Conservation (phyloP, 1,140 invertebrate species). For the Daktulosphaira vitifoliae region DNA sequence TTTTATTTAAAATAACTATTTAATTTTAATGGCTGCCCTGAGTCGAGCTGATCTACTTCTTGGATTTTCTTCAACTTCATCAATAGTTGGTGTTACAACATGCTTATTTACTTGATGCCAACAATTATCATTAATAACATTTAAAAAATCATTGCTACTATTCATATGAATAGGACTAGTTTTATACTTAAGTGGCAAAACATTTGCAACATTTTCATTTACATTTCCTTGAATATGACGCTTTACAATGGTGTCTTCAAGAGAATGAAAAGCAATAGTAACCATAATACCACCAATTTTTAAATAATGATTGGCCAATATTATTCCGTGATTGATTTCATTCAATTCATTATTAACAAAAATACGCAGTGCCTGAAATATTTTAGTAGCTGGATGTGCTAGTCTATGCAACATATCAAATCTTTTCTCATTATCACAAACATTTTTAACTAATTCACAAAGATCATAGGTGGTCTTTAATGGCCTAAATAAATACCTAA, state of each 20-base stretch:
- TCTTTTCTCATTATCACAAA: slow-evolving; percentile 49
- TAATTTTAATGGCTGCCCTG: slow-evolving; percentile 66
- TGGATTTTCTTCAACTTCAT: slow-evolving; percentile 71
- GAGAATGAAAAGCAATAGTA: slow-evolving; percentile 81
- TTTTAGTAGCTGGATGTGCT: slow-evolving; percentile 80
- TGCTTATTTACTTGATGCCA: slow-evolving; percentile 77
- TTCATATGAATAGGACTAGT: slow-evolving; percentile 17
- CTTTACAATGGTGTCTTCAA: slow-evolving; percentile 94
- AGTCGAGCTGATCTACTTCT: slow-evolving; percentile 80
- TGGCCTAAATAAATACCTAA: slow-evolving; percentile 64
- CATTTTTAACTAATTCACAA: slow-evolving; percentile 63
- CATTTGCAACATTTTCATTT: slow-evolving; percentile 54
- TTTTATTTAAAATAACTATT: too few relatives aligned
- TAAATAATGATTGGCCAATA: slow-evolving; percentile 67
- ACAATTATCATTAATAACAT: slow-evolving; percentile 49
- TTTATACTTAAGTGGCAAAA: slow-evolving; percentile 55
- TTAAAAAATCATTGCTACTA: slow-evolving; percentile 39
- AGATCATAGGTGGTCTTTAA: slow-evolving; percentile 77
- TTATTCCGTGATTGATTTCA: slow-evolving; percentile 83
- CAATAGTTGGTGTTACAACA: slow-evolving; percentile 60
- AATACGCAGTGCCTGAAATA: slow-evolving; percentile 88
- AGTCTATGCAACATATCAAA: slow-evolving; percentile 64
- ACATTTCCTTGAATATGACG: slow-evolving; percentile 57
- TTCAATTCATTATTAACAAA: slow-evolving; percentile 97
- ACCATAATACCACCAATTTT: slow-evolving; percentile 67